Conservation (phyloP, 2,797 vertebrate species). For the Sarcoramphus papa region DNA sequence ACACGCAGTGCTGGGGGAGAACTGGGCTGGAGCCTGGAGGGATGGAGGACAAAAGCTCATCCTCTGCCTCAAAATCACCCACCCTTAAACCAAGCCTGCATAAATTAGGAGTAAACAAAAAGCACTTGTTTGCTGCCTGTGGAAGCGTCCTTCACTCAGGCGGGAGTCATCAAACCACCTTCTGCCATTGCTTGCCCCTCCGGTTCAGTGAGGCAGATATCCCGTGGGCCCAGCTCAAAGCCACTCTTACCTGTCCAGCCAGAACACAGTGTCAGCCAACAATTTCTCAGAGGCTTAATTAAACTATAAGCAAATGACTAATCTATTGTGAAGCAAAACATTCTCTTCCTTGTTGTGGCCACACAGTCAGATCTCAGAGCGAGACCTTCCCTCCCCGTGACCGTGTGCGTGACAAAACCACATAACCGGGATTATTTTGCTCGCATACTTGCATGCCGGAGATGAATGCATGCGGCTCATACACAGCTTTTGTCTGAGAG, state of each 20-base stretch:
- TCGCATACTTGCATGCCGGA: accelerated
- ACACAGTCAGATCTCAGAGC: not conserved
- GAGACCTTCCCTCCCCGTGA: accelerated
- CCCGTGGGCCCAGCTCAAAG: not conserved
- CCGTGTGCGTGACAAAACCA: accelerated
- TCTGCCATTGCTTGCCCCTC: not conserved
- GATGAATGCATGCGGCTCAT: not conserved
- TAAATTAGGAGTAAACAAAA: not conserved
- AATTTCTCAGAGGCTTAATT: not conserved
- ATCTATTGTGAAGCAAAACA: not conserved
- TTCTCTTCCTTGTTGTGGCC: not conserved
- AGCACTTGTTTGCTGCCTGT: not conserved
- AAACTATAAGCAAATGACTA: slow-evolving; percentile 17
- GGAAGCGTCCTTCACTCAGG: not conserved
- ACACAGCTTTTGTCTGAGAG: not conserved
- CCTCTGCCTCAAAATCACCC: not conserved
- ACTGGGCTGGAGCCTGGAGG: not conserved
- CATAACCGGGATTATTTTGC: not conserved
- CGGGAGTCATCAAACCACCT: not conserved
- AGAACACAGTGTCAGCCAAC: not conserved
- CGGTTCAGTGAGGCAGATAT: not conserved
- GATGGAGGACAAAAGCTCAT: not conserved
- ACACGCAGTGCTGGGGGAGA: not conserved
- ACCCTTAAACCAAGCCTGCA: not conserved
- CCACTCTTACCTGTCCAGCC: slow-evolving; percentile 2